These are phyloP conservation scores for Calliphora vicina DNA, from an alignment of 1,140 invertebrate genomes.

Conservation along the genomic window DNA sequence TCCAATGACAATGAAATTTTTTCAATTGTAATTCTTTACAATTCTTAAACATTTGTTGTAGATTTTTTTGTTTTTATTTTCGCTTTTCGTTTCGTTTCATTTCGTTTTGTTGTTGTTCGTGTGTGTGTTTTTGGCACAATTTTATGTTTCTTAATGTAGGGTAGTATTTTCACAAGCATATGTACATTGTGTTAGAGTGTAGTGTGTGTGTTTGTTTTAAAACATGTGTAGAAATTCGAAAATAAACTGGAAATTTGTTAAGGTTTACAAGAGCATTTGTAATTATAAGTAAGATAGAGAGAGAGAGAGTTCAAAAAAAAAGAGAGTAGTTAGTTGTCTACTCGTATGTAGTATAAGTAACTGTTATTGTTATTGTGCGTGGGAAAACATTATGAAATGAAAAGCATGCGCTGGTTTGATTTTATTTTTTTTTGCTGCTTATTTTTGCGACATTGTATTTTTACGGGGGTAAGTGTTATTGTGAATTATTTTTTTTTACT, in stretches of 20 bases:
- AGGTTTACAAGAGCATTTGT: background rate
- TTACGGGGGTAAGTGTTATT: background rate
- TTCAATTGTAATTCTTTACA: background rate
- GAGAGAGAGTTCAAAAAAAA: background rate
- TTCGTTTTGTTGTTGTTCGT: background rate
- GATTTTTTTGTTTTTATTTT: background rate
- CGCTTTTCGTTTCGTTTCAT: background rate
- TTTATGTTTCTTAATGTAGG: constrained; percentile 21
- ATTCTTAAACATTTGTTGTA: constrained; percentile 3
- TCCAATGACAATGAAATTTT: constrained; percentile 39
- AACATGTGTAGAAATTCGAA: constrained; percentile 12
- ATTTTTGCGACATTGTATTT: background rate
- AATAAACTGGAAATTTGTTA: background rate
- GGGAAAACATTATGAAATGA: background rate
- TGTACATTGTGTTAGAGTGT: no score
- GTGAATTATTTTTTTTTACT: background rate
- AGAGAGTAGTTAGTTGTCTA: background rate
- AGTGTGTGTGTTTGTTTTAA: no score
- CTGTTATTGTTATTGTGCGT: background rate
- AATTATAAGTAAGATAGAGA: background rate
- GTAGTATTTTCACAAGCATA: background rate
- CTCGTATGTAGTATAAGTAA: background rate
- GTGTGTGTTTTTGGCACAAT: background rate
- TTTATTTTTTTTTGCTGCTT: background rate
- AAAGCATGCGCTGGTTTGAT: background rate